Evolutionary conservation across 2,888 invertebrate genomes (phyloP).

Genomic region (Drosophila prolongata): DNA sequence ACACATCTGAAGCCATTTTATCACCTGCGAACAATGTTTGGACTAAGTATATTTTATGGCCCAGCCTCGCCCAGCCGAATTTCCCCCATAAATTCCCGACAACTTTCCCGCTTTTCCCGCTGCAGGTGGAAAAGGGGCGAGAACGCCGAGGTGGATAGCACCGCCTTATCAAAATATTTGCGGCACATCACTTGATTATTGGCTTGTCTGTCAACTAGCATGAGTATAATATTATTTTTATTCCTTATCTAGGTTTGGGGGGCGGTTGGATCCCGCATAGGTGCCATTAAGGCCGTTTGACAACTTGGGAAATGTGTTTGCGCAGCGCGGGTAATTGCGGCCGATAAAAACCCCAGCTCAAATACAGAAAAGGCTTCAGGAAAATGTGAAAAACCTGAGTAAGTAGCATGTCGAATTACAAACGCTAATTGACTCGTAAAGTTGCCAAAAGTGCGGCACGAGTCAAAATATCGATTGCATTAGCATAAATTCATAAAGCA

Average conservation of each 20-base stretch:
- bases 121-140: slow-evolving; percentile 1
- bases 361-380: slow-evolving; percentile 7
- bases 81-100: slow-evolving; percentile 55
- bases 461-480: slow-evolving; percentile 60
- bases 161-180: slow-evolving; percentile 49
- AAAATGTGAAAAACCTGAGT: slow-evolving; percentile 9
- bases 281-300: slow-evolving; percentile 66
- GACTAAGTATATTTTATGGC: slow-evolving; percentile 51
- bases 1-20: slow-evolving; percentile 53
- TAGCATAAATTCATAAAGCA: slow-evolving; percentile 60
- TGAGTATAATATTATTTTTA: slow-evolving; percentile 41
- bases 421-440: slow-evolving; percentile 66
- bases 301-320: slow-evolving; percentile 66
- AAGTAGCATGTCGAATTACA: slow-evolving; percentile 68
- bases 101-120: slow-evolving; percentile 2
- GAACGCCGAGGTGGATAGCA: slow-evolving; percentile 2
- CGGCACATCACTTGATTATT: slow-evolving; percentile 47
- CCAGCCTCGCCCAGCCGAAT: slow-evolving; percentile 16
- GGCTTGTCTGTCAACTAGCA: slow-evolving; percentile 42
- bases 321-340: slow-evolving; percentile 57
- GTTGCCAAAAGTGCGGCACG: slow-evolving; percentile 26
- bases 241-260: slow-evolving; percentile 39
- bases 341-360: slow-evolving; percentile 44
- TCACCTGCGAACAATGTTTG: slow-evolving; percentile 52
- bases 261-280: slow-evolving; percentile 19